These are phyloP conservation scores for Dinoponera quadriceps DNA, from an alignment of 1,140 invertebrate genomes.

Conservation along the genomic window DNA sequence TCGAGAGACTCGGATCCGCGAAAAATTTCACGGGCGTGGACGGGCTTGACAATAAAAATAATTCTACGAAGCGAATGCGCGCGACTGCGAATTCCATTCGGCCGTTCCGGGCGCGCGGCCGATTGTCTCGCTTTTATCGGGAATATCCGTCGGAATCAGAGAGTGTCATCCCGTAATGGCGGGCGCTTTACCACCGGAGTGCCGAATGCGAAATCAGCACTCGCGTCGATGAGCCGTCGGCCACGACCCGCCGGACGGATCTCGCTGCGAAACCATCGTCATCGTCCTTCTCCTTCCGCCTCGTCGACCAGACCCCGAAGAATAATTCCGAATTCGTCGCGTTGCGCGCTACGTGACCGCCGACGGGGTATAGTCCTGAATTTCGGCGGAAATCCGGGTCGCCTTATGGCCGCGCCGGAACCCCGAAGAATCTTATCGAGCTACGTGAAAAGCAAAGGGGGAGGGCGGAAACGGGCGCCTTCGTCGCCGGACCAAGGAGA, in stretches of 20 bases:
- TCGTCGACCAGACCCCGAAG: neutral
- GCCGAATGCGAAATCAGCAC: slow-evolving; percentile 3
- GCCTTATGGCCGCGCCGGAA: slow-evolving; percentile 57
- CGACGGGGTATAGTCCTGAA: slow-evolving; percentile 28
- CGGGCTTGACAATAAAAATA: no score
- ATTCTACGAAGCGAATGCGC: no score
- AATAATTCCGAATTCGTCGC: slow-evolving; percentile 63
- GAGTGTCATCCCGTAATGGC: neutral
- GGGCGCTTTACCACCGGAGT: neutral
- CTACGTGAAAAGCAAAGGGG: slow-evolving; percentile 62
- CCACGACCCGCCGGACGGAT: neutral
- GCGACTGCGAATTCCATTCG: no score
- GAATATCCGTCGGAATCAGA: neutral
- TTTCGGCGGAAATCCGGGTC: slow-evolving; percentile 63
- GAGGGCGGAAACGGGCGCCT: neutral
- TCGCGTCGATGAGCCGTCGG: neutral
- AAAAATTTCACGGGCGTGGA: no score
- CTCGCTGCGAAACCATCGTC: neutral
- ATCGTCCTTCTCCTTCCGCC: no score
- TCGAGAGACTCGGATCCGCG: no score
- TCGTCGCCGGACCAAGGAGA: slow-evolving; percentile 14
- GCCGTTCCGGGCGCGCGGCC: no score
- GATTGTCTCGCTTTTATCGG: neutral
- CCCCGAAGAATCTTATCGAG: slow-evolving; percentile 65
- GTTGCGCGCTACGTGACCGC: slow-evolving; percentile 57